phyloP scores from a whole-genome alignment of 1,140 invertebrate species.

The Ridgeia piscesae region DNA sequence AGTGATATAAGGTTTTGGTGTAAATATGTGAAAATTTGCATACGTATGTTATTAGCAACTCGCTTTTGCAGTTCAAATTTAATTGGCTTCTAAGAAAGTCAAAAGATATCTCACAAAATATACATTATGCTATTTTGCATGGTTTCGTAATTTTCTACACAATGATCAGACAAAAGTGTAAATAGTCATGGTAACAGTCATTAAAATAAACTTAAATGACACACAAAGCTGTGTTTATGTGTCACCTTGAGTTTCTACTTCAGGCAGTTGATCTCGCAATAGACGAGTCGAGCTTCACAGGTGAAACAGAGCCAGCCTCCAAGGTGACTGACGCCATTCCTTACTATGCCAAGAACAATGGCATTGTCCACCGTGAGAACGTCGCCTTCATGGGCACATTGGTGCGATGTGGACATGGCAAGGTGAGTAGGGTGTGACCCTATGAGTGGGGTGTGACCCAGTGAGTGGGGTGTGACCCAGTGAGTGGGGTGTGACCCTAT shows the following conservation, averaged over 20 bases:
- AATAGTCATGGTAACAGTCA: background rate
- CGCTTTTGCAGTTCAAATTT: background rate
- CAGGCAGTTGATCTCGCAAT: slow-evolving; percentile 78
- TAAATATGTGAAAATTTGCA: background rate
- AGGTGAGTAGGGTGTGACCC: slow-evolving; percentile 63
- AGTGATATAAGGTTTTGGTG: too few species aligned
- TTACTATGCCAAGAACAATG: slow-evolving; percentile 3
- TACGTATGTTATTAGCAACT: background rate
- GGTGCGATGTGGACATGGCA: slow-evolving; percentile 93
- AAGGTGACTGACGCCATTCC: slow-evolving; percentile 54
- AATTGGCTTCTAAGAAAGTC: background rate
- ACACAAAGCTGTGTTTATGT: background rate
- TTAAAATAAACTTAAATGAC: background rate
- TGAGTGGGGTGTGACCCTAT: slow-evolving; percentile 47
- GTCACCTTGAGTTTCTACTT: slow-evolving; percentile 17
- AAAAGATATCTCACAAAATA: background rate
- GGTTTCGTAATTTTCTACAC: background rate
- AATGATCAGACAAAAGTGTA: background rate
- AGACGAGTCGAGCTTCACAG: slow-evolving; percentile 98
- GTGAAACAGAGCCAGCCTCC: slow-evolving; percentile 70
- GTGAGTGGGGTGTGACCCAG: background rate
- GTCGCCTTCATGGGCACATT: slow-evolving; percentile 98
- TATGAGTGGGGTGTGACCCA: slow-evolving; percentile 47
- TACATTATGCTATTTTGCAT: background rate
- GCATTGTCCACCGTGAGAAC: slow-evolving; percentile 62